A percentile compares a stretch with the other conserved stretches of the same genome.
Evolutionary conservation across 2,888 invertebrate species (phyloP).

Genomic region (Eilema depressum): DNA sequence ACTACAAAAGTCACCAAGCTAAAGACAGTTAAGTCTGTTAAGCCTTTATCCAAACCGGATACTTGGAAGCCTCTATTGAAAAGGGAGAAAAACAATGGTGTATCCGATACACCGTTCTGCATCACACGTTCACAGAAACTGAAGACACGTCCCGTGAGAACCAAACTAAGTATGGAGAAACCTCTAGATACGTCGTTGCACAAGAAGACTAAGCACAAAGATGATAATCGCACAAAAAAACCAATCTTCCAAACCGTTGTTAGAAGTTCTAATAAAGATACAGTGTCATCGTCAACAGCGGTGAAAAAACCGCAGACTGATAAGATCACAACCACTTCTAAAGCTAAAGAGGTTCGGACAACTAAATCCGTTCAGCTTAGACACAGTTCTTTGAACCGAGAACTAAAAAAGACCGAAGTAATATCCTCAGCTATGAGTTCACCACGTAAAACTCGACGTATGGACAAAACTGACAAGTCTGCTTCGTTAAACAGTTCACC

Average conservation of each 20-base stretch:
- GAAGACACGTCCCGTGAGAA: constrained; percentile 75
- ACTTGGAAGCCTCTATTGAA: constrained; percentile 77
- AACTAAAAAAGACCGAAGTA: constrained; percentile 70
- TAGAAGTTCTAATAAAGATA: constrained; percentile 71
- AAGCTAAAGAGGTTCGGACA: constrained; percentile 72
- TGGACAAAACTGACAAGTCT: constrained; percentile 81
- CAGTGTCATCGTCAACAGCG: constrained; percentile 70
- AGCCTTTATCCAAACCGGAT: constrained; percentile 63
- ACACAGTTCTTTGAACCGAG: constrained; percentile 80
- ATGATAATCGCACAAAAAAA: constrained; percentile 69
- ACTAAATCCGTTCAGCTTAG: constrained; percentile 74
- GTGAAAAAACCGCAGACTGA: constrained; percentile 69
- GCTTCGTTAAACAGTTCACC: constrained; percentile 82
- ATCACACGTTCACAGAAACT: constrained; percentile 76
- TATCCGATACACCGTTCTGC: constrained; percentile 66
- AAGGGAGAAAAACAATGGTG: constrained; percentile 73
- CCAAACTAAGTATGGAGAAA: constrained; percentile 78
- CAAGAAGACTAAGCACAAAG: constrained; percentile 69
- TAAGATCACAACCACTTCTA: constrained; percentile 70
- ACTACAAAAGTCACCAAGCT: constrained; percentile 67
- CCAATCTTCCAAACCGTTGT: constrained; percentile 83
- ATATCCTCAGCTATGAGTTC: constrained; percentile 77
- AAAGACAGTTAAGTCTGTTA: constrained; percentile 63
- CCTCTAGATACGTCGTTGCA: constrained; percentile 63
- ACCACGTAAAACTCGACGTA: constrained; percentile 79